Conservation (phyloP, 2,113 vertebrate genomes). For the Cyphomyrus plagiostoma region DNA sequence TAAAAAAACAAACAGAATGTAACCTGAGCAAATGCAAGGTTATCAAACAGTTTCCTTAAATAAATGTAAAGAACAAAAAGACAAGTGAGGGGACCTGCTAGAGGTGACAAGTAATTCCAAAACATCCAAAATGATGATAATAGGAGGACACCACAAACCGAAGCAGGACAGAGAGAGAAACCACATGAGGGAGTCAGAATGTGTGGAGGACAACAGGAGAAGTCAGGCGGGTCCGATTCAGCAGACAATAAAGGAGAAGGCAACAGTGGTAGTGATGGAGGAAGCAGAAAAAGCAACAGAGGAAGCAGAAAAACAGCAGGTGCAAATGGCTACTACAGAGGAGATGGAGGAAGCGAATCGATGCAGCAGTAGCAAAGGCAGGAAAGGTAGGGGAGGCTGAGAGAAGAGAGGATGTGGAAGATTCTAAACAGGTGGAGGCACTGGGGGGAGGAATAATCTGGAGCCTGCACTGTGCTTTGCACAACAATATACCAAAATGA, state of each 20-base stretch:
- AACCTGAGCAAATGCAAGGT: not conserved
- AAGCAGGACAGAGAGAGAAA: not conserved
- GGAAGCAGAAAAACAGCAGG: not conserved
- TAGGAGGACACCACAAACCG: not conserved
- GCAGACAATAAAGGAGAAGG: not conserved
- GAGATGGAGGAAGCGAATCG: not conserved
- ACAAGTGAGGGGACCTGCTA: not conserved
- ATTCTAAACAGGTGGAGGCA: not conserved
- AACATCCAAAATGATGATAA: not conserved
- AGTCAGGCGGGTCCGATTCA: not conserved
- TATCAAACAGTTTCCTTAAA: not conserved
- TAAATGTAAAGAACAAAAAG: not conserved
- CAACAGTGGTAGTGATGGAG: not conserved
- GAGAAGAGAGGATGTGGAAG: not conserved
- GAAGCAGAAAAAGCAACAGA: not conserved
- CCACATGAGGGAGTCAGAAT: not conserved
- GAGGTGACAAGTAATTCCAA: not conserved
- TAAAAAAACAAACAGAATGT: not conserved
- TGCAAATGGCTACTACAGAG: not conserved
- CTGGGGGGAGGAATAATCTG: not conserved
- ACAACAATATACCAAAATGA: not conserved
- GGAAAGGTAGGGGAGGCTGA: not conserved
- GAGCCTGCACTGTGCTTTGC: not conserved
- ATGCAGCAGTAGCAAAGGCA: not conserved
- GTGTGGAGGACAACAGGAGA: not conserved